A percentile compares a stretch with the other conserved stretches of the same genome.
Evolutionary conservation across 2,113 vertebrate genomes (phyloP).

Genomic region (Ploceus nigricollis): DNA sequence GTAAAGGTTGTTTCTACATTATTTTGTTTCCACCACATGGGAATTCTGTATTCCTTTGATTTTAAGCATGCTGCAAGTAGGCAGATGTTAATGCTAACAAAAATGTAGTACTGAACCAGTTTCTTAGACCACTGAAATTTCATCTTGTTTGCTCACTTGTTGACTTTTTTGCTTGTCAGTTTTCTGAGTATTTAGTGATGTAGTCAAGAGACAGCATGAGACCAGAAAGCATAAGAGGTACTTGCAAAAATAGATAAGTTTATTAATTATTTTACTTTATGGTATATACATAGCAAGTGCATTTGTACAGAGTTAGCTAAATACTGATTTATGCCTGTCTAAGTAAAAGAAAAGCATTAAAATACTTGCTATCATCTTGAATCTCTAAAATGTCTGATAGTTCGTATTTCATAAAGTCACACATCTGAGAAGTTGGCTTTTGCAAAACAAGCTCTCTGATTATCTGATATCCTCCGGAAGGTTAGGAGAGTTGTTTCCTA

Average conservation of each 20-base stretch:
- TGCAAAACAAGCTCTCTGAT: conserved; percentile 83
- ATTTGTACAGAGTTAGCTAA: neutral
- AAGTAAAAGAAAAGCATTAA: conserved; percentile 66
- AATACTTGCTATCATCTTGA: conserved; percentile 60
- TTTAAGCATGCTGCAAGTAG: neutral
- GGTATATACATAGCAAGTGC: neutral
- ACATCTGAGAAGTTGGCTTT: conserved; percentile 78
- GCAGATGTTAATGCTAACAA: neutral
- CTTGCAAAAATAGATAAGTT: neutral
- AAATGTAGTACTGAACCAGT: neutral
- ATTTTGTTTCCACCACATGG: neutral
- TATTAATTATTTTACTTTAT: neutral
- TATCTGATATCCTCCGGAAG: conserved; percentile 96
- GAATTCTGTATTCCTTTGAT: neutral
- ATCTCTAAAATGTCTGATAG: conserved; percentile 68
- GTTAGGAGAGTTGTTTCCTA: conserved; percentile 92
- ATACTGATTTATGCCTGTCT: neutral
- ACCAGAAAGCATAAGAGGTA: neutral
- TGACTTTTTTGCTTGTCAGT: neutral
- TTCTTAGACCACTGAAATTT: neutral
- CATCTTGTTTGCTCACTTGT: neutral
- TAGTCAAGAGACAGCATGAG: neutral
- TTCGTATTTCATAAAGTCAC: conserved; percentile 71
- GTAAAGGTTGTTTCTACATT: neutral
- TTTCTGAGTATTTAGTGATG: neutral